A percentile compares a stretch with the other conserved stretches of the same genome.
These are phyloP conservation scores for Nesogale talazaci DNA, from an alignment of 2,113 vertebrate species.

Conservation along the genomic window DNA sequence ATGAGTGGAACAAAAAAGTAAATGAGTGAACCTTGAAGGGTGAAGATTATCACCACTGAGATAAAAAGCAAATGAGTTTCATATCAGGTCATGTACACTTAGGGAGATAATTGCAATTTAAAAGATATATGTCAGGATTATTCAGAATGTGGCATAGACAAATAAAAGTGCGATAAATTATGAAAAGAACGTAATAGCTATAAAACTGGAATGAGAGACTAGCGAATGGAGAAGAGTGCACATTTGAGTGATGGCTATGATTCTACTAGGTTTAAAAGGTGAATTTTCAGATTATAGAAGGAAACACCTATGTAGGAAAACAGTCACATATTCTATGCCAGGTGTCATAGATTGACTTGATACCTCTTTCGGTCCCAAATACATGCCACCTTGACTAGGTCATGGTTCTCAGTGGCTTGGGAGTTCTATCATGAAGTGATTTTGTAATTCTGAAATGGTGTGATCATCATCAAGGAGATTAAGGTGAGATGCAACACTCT, in stretches of 20 bases:
- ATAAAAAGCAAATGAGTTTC: conserved; percentile 56
- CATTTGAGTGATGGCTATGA: neutral
- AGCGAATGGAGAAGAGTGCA: neutral
- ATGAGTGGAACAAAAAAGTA: neutral
- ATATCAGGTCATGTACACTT: conserved; percentile 45
- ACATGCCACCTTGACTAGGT: too few species aligned
- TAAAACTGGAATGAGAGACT: neutral
- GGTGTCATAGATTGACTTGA: too few species aligned
- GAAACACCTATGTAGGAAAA: neutral
- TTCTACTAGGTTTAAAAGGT: neutral
- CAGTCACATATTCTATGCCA: neutral
- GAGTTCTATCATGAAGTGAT: too few species aligned
- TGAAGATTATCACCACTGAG: conserved; percentile 48
- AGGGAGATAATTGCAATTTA: conserved; percentile 55
- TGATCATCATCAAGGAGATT: too few species aligned
- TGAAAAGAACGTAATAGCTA: neutral
- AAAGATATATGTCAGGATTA: conserved; percentile 43
- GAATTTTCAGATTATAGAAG: neutral
- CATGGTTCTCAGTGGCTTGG: too few species aligned
- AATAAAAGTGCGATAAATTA: conserved; percentile 2
- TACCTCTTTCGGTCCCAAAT: too few species aligned
- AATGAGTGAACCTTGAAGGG: conserved; percentile 33
- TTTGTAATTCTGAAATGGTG: too few species aligned
- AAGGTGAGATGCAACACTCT: too few species aligned
- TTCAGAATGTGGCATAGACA: neutral